Evolutionary conservation across 2,888 invertebrate genomes (phyloP), one percentile per base, ranked within the genome.

Genomic region (Cryptosula pallasiana): DNA sequence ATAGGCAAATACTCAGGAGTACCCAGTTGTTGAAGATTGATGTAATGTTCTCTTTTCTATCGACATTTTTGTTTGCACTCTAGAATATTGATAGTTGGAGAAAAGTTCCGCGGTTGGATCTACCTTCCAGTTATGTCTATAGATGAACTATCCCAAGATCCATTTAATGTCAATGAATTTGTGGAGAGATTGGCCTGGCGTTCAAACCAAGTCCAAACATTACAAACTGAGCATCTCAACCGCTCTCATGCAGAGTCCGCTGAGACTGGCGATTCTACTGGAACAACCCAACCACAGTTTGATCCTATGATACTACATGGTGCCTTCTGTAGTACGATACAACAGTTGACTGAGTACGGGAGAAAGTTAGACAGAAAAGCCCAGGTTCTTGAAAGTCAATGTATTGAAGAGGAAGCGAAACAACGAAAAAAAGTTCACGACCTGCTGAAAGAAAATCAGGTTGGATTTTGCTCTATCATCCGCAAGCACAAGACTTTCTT

Each of bases 141-240:
- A 32, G 63, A 63, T 32, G 63, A 63, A 63, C 32, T 63, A n/a
- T 73, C 77, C n/a, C 79, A 98, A 94, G 96, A 96, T 82, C 94
- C 96, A 0, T 98, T 97, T 83, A 94, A 96, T 87, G 91, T 95
- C 16, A 94, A 95, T 81, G 97, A 97, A 83, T 98, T 98, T 87
- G 95, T 99, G 0, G 98, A 99, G 84, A 89, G 96, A 72, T 88
- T 98, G 81, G 97, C 97, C 55, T 94, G 97, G 91, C 89, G 95
- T 77, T 93, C 95, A 70, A 93, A 94, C 82, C 89, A 89, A 58
- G 89, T 89, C 76, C 88, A 87, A 25, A 79, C 81, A 20, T 74
- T 87, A 85, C 78, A 90, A 89, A 35, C 75, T 69, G 70, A 76
- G 16, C 78, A 90, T 27, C 90, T 89, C 69, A 88, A 90, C 63